Evolutionary conservation across 1,140 invertebrate genomes (phyloP).

Genomic region (Drosophila truncata): DNA sequence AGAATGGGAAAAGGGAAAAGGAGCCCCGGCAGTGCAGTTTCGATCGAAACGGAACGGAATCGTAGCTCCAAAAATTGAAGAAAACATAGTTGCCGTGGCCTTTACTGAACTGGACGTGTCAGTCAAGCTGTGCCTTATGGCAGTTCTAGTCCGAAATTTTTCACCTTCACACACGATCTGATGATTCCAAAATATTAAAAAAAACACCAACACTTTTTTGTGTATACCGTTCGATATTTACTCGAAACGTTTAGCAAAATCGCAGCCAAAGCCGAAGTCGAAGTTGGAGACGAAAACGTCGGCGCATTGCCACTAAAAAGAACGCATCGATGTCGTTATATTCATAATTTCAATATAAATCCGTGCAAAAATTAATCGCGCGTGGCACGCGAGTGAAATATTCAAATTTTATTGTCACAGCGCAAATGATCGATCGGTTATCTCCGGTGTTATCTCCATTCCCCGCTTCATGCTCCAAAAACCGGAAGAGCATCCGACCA

Average conservation of each 20-base stretch:
- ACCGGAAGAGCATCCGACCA: neutral
- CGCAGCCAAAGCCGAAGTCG: slow-evolving; percentile 6
- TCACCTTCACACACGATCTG: slow-evolving; percentile 63
- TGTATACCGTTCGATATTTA: slow-evolving; percentile 15
- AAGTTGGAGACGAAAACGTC: neutral
- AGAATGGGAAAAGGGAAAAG: too few species aligned
- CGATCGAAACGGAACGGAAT: neutral
- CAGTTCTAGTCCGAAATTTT: slow-evolving; percentile 59
- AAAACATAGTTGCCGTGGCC: slow-evolving; percentile 29
- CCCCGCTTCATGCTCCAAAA: neutral
- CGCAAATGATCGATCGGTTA: slow-evolving; percentile 7
- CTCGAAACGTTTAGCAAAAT: slow-evolving; percentile 45
- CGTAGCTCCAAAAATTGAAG: neutral
- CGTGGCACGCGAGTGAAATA: slow-evolving; percentile 54
- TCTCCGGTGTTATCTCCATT: neutral
- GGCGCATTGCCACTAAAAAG: neutral
- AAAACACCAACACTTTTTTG: slow-evolving; percentile 40
- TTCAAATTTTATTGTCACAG: slow-evolving; percentile 57
- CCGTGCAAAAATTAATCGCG: slow-evolving; percentile 43
- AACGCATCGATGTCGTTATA: slow-evolving; percentile 17
- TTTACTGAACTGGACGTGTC: slow-evolving; percentile 3
- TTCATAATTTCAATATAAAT: slow-evolving; percentile 15
- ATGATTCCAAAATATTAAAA: slow-evolving; percentile 38
- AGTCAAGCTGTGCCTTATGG: slow-evolving; percentile 22
- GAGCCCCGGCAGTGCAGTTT: slow-evolving; percentile 3